These are phyloP conservation scores for Mandrillus leucophaeus DNA, from an alignment of 2,113 vertebrate genomes.

Conservation along the genomic window DNA sequence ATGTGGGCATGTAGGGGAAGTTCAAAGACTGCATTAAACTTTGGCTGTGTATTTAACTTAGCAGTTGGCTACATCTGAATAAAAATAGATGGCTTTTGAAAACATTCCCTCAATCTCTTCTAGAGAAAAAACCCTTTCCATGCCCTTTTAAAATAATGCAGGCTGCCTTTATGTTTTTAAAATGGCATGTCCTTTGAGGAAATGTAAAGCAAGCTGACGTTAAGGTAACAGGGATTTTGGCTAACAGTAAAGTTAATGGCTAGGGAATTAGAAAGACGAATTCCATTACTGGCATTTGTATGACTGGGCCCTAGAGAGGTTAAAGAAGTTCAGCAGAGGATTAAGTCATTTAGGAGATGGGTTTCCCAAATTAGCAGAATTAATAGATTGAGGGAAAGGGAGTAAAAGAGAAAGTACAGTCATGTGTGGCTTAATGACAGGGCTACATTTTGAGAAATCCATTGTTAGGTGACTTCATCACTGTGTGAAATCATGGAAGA, in stretches of 20 bases:
- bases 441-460: background rate
- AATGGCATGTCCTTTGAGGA: background rate
- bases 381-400: background rate
- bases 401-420: background rate
- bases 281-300: constrained; percentile 54
- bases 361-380: background rate
- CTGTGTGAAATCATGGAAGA: background rate
- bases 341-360: background rate
- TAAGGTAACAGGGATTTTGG: background rate
- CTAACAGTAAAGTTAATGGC: constrained; percentile 9
- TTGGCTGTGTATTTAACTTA: background rate
- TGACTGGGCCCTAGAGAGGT: constrained; percentile 37
- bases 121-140: background rate
- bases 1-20: background rate
- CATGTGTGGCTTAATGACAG: background rate
- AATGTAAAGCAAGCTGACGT: background rate
- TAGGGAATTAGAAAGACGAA: constrained; percentile 60
- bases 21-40: background rate
- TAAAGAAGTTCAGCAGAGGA: constrained; percentile 12
- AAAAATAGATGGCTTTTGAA: background rate
- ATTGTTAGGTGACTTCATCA: background rate
- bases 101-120: background rate
- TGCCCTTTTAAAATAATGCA: constrained; percentile 8
- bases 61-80: background rate
- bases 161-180: constrained; percentile 32